Evolutionary conservation across 2,888 invertebrate genomes (phyloP).

Genomic region (Operophtera brumata): DNA sequence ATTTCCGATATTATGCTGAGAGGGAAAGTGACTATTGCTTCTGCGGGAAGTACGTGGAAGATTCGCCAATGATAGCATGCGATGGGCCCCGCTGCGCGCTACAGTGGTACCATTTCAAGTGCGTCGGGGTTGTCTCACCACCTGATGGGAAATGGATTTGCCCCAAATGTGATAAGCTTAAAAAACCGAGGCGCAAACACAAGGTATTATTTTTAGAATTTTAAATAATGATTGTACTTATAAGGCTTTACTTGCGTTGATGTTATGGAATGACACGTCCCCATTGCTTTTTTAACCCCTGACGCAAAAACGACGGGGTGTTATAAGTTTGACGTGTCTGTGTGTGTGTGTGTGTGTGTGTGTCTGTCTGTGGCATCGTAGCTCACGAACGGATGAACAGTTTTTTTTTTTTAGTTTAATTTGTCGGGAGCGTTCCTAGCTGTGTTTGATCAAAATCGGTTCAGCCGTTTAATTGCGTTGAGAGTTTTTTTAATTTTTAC

Average conservation of each 20-base stretch:
- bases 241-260: not conserved
- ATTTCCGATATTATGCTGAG: slow-evolving; percentile 26
- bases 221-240: not conserved
- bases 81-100: slow-evolving; percentile 49
- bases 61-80: slow-evolving; percentile 61
- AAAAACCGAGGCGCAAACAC: slow-evolving; percentile 14
- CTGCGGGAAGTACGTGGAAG: slow-evolving; percentile 50
- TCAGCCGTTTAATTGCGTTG: no score
- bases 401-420: no score
- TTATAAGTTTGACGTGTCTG: no score
- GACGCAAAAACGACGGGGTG: no score
- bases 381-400: no score
- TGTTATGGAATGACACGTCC: not conserved
- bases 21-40: slow-evolving; percentile 51
- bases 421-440: no score
- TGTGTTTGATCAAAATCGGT: no score
- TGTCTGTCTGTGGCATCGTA: no score
- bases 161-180: slow-evolving; percentile 44
- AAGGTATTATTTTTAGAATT: slow-evolving; percentile 16
- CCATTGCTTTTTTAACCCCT: not conserved
- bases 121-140: slow-evolving; percentile 52
- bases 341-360: no score
- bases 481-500: no score
- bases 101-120: slow-evolving; percentile 64
- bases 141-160: slow-evolving; percentile 64